These are phyloP conservation scores for Phyllostomus discolor DNA, from an alignment of 2,113 vertebrate species.

Conservation along the genomic window DNA sequence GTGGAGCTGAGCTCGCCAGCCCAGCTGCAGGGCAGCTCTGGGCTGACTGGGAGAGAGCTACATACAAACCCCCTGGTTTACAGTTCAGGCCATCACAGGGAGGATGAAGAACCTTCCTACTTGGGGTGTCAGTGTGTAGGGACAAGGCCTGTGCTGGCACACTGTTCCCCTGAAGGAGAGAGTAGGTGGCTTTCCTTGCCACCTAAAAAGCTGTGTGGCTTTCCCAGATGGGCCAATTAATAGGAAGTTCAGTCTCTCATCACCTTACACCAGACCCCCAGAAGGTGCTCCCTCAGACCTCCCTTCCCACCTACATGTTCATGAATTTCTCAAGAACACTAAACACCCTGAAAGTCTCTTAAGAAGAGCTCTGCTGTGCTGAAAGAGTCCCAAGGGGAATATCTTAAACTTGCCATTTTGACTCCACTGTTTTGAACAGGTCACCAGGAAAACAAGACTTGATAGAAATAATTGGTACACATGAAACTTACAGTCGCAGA, in stretches of 20 bases:
- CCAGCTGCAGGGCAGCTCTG: neutral
- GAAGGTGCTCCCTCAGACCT: neutral
- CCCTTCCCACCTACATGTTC: neutral
- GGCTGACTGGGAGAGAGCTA: no score
- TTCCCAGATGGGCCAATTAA: neutral
- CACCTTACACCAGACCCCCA: neutral
- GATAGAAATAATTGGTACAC: neutral
- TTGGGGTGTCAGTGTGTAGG: neutral
- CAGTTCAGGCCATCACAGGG: neutral
- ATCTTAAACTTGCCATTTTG: neutral
- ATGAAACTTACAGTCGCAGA: neutral
- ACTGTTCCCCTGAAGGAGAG: neutral
- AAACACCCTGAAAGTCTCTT: neutral
- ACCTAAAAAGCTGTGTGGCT: neutral
- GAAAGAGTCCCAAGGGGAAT: neutral
- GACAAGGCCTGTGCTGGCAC: neutral
- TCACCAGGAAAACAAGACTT: neutral
- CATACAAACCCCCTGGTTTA: neutral
- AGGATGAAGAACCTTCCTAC: neutral
- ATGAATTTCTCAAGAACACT: no score
- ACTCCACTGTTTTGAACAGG: neutral
- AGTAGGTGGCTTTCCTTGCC: neutral
- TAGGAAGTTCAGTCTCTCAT: neutral
- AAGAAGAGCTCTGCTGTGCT: neutral
- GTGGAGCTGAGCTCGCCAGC: neutral